A percentile compares a stretch with the other conserved stretches of the same genome.
These are phyloP conservation scores for Theonella swinhoei DNA, from an alignment of 37 sponge, comb jelly and placozoan species.

Conservation along the genomic window DNA sequence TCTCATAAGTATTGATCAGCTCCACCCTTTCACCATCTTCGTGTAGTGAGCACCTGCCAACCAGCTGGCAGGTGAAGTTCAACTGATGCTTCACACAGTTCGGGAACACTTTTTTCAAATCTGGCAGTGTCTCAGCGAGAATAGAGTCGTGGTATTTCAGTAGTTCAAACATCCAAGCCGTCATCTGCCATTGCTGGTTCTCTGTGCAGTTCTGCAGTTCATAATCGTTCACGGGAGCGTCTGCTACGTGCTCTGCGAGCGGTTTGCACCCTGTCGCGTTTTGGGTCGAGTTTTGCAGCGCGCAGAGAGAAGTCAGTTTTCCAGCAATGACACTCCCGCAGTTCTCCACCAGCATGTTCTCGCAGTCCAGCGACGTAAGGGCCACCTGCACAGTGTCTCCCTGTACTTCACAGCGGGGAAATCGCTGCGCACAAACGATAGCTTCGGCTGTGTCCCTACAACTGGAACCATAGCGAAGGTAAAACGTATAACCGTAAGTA, in stretches of 20 bases:
- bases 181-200: not conserved
- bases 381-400: not conserved
- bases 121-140: not conserved
- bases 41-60: slow-evolving; percentile 41
- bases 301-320: not conserved
- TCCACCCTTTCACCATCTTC: slow-evolving; percentile 18
- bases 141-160: not conserved
- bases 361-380: slow-evolving; percentile 8
- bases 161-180: slow-evolving; percentile 28
- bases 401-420: slow-evolving; percentile 9
- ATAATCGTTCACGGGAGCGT: not conserved
- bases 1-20: slow-evolving; percentile 18
- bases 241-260: not conserved
- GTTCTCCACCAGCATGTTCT: not conserved
- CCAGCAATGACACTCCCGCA: not conserved
- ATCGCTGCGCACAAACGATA: slow-evolving; percentile 1
- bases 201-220: not conserved
- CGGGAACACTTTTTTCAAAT: not conserved
- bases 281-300: not conserved
- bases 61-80: not conserved
- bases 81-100: not conserved
- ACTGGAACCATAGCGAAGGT: not conserved
- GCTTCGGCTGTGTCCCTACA: not conserved
- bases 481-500: not conserved
- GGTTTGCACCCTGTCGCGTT: slow-evolving; percentile 1